phyloP scores from a whole-genome alignment of 2,113 vertebrate genomes.

The Centropus unirufus region DNA sequence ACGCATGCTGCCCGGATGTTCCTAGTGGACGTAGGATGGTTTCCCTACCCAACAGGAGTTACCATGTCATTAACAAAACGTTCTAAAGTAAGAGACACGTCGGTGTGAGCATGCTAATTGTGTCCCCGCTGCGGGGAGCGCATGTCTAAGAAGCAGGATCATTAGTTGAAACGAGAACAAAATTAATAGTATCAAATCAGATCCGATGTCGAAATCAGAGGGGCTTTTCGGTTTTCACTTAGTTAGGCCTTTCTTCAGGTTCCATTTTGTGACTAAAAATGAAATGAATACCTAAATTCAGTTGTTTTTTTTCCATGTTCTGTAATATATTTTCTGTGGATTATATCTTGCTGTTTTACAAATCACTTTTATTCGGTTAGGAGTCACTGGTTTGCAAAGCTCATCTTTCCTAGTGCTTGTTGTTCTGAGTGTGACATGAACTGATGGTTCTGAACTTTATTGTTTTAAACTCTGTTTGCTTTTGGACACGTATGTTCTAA shows the following conservation, averaged over 20 bases:
- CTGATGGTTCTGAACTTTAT: constrained; percentile 70
- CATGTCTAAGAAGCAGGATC: constrained; percentile 27
- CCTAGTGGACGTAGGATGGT: constrained; percentile 69
- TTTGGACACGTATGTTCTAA: constrained; percentile 68
- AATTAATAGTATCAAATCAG: constrained; percentile 1
- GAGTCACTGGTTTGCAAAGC: constrained; percentile 64
- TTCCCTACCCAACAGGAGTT: constrained; percentile 61
- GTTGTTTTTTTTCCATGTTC: constrained; percentile 38
- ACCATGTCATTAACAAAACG: constrained; percentile 12
- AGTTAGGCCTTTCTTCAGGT: constrained; percentile 32
- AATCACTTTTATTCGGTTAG: constrained; percentile 68
- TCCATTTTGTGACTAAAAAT: constrained; percentile 46
- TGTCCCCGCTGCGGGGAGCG: constrained; percentile 31
- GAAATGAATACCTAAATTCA: constrained; percentile 12
- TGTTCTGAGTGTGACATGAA: constrained; percentile 75
- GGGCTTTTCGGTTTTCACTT: constrained; percentile 58
- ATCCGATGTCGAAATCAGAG: neutral
- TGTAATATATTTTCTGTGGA: constrained; percentile 78
- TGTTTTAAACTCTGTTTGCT: constrained; percentile 71
- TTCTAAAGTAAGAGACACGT: neutral
- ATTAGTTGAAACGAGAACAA: constrained; percentile 32
- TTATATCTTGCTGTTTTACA: constrained; percentile 67
- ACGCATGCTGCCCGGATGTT: constrained; percentile 75
- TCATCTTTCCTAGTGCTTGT: constrained; percentile 57
- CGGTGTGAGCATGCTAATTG: constrained; percentile 62